These are phyloP conservation scores for Babylonia areolata DNA, from an alignment of 1,140 invertebrate species.

Conservation along the genomic window DNA sequence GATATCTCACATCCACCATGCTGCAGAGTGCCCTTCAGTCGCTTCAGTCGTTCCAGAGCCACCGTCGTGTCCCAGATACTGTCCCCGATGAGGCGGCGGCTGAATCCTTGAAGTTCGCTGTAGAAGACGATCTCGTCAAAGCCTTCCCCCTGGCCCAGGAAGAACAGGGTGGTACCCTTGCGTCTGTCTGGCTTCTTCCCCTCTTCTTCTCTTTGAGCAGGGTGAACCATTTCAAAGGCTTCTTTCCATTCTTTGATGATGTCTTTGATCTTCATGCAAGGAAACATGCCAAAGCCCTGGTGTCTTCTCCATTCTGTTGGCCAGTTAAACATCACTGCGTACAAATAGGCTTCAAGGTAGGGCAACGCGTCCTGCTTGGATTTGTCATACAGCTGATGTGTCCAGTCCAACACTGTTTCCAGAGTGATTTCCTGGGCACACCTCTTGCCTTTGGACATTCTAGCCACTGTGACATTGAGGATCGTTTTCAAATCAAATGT, in stretches of 20 bases:
- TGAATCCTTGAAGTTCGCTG: slow-evolving; percentile 23
- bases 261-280: slow-evolving; percentile 29
- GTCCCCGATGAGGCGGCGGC: slow-evolving; percentile 25
- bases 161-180: slow-evolving; percentile 51
- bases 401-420: slow-evolving; percentile 34
- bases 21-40: slow-evolving; percentile 36
- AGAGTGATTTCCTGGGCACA: background rate
- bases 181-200: slow-evolving; percentile 44
- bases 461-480: slow-evolving; percentile 28
- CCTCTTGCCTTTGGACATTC: background rate
- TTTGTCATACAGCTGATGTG: slow-evolving; percentile 26
- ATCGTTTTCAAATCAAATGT: slow-evolving; percentile 36
- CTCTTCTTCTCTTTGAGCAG: slow-evolving; percentile 42
- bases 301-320: slow-evolving; percentile 42
- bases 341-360: slow-evolving; percentile 42
- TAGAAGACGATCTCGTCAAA: slow-evolving; percentile 41
- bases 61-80: slow-evolving; percentile 38
- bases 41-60: slow-evolving; percentile 35
- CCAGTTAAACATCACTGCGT: slow-evolving; percentile 41
- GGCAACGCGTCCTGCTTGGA: slow-evolving; percentile 3
- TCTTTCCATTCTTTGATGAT: slow-evolving; percentile 43
- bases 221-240: slow-evolving; percentile 40
- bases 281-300: slow-evolving; percentile 10
- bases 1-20: slow-evolving; percentile 41
- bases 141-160: slow-evolving; percentile 45